A percentile compares a stretch with the other conserved stretches of the same genome.
phyloP scores from a whole-genome alignment of 2,888 invertebrate genomes.

The Stenodema calcarata region DNA sequence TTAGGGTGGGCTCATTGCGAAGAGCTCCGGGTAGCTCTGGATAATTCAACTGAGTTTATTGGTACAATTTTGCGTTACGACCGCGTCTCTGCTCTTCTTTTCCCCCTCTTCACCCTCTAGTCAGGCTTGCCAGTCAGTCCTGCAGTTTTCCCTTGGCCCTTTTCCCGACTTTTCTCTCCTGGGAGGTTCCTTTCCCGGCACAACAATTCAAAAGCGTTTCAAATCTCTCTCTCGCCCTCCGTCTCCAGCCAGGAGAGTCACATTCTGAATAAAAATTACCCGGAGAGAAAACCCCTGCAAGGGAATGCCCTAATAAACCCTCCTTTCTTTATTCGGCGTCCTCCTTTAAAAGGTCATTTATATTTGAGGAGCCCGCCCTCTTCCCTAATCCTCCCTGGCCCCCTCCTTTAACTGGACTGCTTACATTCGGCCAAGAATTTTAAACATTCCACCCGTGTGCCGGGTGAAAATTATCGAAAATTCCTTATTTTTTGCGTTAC shows the following conservation, averaged over 20 bases:
- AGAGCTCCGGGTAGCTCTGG: constrained; percentile 29
- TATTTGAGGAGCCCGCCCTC: constrained; percentile 50
- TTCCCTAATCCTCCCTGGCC: constrained; percentile 29
- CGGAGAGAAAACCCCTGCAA: constrained; percentile 43
- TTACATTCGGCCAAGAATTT: constrained; percentile 44
- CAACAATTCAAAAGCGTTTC: constrained; percentile 51
- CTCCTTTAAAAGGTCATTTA: constrained; percentile 52
- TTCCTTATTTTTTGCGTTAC: neutral
- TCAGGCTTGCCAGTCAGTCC: neutral
- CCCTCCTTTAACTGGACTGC: constrained; percentile 40
- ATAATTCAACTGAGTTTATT: constrained; percentile 53
- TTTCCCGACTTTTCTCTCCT: neutral
- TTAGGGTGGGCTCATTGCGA: constrained; percentile 50
- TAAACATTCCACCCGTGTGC: constrained; percentile 32
- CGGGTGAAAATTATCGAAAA: constrained; percentile 17
- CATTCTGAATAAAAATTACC: constrained; percentile 52
- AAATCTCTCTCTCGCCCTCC: constrained; percentile 34
- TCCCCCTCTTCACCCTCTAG: constrained; percentile 10
- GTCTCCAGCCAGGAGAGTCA: constrained; percentile 10
- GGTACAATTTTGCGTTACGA: constrained; percentile 54
- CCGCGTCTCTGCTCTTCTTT: constrained; percentile 47
- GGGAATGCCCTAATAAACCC: constrained; percentile 52
- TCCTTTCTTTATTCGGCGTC: constrained; percentile 49
- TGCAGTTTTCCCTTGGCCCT: neutral
- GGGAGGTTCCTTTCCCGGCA: constrained; percentile 15